Conservation (phyloP, 2,888 invertebrate genomes). For the Catocala nupta region DNA sequence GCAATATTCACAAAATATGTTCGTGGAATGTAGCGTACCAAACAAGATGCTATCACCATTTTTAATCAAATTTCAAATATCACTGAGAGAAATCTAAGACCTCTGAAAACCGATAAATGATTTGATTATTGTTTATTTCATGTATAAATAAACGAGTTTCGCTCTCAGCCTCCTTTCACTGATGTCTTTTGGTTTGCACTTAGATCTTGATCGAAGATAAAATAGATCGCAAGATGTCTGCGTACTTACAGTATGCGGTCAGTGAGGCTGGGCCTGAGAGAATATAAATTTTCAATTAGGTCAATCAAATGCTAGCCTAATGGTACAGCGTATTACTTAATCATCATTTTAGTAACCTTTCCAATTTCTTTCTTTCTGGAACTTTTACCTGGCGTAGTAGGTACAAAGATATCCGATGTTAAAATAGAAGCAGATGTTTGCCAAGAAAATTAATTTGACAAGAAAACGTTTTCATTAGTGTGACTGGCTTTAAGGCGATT, state of each 20-base stretch:
- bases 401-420: conserved; percentile 11
- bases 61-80: conserved; percentile 72
- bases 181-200: conserved; percentile 79
- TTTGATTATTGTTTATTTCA: conserved; percentile 83
- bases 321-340: conserved; percentile 63
- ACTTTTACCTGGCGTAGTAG: conserved; percentile 16
- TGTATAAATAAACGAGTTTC: conserved; percentile 80
- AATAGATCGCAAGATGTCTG: conserved; percentile 83
- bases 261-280: conserved; percentile 73
- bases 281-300: conserved; percentile 86
- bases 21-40: conserved; percentile 29
- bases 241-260: conserved; percentile 72
- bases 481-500: not conserved
- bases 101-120: conserved; percentile 75
- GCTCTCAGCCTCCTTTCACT: conserved; percentile 83
- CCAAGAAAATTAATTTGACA: conserved; percentile 22
- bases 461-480: conserved; percentile 15
- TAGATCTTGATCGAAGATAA: conserved; percentile 82
- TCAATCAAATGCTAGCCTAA: conserved; percentile 83
- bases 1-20: conserved; percentile 21
- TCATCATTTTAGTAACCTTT: conserved; percentile 56
- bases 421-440: conserved; percentile 28
- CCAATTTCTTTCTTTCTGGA: conserved; percentile 51
- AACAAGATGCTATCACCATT: conserved; percentile 60
- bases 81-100: conserved; percentile 70